Conservation (phyloP, 2,113 vertebrate species). For the Ranitomeya imitator region DNA sequence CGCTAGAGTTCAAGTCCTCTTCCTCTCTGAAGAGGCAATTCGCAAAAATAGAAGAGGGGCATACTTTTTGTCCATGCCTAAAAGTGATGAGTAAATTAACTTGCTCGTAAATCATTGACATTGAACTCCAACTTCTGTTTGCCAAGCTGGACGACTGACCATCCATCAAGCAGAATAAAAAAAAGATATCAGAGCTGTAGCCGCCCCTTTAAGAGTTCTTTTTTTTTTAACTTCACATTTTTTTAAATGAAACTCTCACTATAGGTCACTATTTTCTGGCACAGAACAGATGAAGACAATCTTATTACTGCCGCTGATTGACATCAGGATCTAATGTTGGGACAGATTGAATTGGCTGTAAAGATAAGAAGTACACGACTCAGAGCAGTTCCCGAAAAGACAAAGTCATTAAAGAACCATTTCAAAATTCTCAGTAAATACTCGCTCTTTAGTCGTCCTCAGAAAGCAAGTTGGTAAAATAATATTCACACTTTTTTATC, state of each 20-base stretch:
- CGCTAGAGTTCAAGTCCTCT: too few relatives aligned
- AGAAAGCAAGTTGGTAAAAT: not conserved
- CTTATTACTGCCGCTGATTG: conserved; percentile 23
- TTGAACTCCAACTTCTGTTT: not conserved
- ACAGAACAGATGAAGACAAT: conserved; percentile 20
- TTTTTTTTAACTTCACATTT: not conserved
- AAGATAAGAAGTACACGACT: conserved; percentile 26
- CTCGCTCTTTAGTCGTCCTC: not conserved
- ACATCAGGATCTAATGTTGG: not conserved
- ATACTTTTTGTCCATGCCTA: too few relatives aligned
- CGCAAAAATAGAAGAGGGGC: too few relatives aligned
- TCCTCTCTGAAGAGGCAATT: too few relatives aligned
- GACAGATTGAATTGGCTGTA: not conserved
- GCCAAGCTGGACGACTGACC: too few relatives aligned
- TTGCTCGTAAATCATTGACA: not conserved
- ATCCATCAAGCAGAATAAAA: not conserved
- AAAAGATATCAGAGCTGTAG: not conserved
- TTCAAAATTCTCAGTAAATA: not conserved
- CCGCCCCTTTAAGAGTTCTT: not conserved
- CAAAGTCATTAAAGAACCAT: not conserved
- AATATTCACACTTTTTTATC: too few relatives aligned
- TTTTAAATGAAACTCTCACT: not conserved
- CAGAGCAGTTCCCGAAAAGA: not conserved
- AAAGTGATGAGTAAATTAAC: too few relatives aligned
- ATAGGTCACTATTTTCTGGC: conserved; percentile 1